phyloP scores from a whole-genome alignment of 2,888 invertebrate genomes.

The Archips xylosteana region DNA sequence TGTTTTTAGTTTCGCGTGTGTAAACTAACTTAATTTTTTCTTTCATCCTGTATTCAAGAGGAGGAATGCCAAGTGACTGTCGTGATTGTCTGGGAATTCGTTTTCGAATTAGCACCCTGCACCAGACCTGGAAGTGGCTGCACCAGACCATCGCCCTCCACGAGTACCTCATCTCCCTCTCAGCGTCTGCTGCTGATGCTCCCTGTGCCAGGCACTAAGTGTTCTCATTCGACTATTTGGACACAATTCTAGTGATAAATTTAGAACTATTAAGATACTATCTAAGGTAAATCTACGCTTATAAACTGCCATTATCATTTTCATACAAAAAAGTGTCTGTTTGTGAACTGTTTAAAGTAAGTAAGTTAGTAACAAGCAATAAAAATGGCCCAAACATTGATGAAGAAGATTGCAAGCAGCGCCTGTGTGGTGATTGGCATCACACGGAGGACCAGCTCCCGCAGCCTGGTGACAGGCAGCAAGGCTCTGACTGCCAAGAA shows the following conservation, averaged over 20 bases:
- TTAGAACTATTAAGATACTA: constrained; percentile 52
- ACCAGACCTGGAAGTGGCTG: constrained; percentile 98
- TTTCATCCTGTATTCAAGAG: constrained; percentile 81
- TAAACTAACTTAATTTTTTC: constrained; percentile 74
- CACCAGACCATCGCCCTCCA: constrained; percentile 95
- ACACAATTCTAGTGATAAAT: constrained; percentile 56
- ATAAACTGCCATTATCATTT: constrained; percentile 64
- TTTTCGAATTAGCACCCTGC: constrained; percentile 94
- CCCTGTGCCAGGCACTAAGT: constrained; percentile 64
- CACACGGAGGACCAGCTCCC: constrained; percentile 70
- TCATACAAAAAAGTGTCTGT: constrained; percentile 83
- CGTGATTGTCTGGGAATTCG: constrained; percentile 95
- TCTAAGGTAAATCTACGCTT: constrained; percentile 65
- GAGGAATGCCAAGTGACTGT: constrained; percentile 89
- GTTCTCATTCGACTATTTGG: constrained; percentile 58
- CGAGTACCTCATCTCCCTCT: constrained; percentile 93
- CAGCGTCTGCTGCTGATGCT: constrained; percentile 89
- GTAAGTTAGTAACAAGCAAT: constrained; percentile 48
- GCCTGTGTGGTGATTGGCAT: constrained; percentile 73
- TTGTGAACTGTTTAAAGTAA: constrained; percentile 50
- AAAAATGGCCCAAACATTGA: constrained; percentile 81
- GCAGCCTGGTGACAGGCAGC: constrained; percentile 63
- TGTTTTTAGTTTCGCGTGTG: constrained; percentile 49
- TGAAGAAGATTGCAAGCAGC: constrained; percentile 75
- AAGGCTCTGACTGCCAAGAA: constrained; percentile 62